These are phyloP conservation scores for Hippopotamyrus pictus DNA, from an alignment of 2,797 vertebrate species.

Conservation along the genomic window DNA sequence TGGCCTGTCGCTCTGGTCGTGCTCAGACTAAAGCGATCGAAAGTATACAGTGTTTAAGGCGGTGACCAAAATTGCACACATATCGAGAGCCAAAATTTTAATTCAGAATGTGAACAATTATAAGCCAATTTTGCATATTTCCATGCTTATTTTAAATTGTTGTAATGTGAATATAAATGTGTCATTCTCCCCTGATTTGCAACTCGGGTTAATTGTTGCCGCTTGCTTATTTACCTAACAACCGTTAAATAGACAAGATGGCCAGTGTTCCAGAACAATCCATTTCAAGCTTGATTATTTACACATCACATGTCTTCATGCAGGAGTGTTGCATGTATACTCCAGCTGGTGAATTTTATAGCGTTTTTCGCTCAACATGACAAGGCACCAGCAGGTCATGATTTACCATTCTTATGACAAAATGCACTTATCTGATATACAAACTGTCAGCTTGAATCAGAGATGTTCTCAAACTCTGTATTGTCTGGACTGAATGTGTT, in stretches of 20 bases:
- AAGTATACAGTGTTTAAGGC: conserved; percentile 6
- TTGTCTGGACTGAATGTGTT: neutral
- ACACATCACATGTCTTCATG: neutral
- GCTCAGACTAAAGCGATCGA: neutral
- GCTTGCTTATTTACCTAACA: conserved; percentile 1
- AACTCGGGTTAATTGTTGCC: neutral
- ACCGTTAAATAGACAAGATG: neutral
- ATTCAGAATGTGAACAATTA: neutral
- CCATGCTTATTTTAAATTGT: neutral
- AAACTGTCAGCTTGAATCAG: neutral
- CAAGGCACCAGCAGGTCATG: neutral
- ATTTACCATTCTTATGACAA: neutral
- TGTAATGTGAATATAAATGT: neutral
- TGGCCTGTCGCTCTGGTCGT: neutral
- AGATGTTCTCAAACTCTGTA: neutral
- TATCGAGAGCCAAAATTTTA: neutral
- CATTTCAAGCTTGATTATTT: neutral
- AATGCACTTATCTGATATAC: neutral
- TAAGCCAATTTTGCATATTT: neutral
- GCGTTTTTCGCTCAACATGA: neutral
- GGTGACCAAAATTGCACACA: neutral
- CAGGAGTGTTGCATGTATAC: neutral
- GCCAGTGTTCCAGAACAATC: neutral
- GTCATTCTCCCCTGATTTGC: neutral
- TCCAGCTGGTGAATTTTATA: neutral